These are phyloP conservation scores for Koerneria pararmatus DNA, from an alignment of 2,888 invertebrate species.

Conservation along the genomic window DNA sequence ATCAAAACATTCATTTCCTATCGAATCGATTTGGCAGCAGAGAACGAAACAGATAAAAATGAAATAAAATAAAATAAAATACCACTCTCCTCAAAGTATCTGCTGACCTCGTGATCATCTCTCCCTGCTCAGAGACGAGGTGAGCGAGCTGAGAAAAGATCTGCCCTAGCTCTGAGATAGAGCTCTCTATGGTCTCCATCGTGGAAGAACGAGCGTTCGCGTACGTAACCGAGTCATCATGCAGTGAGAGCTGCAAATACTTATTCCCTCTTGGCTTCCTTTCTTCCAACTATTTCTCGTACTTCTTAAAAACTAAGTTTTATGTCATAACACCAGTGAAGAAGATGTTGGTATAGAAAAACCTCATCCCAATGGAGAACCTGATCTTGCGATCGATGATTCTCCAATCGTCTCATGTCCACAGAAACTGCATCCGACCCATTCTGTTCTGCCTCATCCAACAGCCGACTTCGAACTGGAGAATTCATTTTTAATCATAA, in stretches of 20 bases:
- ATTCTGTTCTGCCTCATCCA: slow-evolving; percentile 62
- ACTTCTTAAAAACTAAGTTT: slow-evolving; percentile 9
- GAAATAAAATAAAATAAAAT: too few relatives aligned
- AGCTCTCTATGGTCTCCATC: slow-evolving; percentile 98
- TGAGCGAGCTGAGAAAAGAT: slow-evolving; percentile 72
- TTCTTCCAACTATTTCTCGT: slow-evolving; percentile 15
- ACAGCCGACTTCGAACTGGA: slow-evolving; percentile 64
- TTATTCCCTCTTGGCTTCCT: slow-evolving; percentile 38
- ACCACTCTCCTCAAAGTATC: too few relatives aligned
- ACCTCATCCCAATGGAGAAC: too few relatives aligned
- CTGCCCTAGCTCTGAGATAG: slow-evolving; percentile 95
- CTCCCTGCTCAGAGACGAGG: slow-evolving; percentile 97
- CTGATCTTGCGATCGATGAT: slow-evolving; percentile 39
- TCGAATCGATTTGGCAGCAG: too few relatives aligned
- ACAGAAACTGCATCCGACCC: slow-evolving; percentile 74
- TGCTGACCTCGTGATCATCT: slow-evolving; percentile 68
- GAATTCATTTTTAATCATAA: slow-evolving; percentile 20
- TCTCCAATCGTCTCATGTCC: slow-evolving; percentile 72
- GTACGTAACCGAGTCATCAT: slow-evolving; percentile 83
- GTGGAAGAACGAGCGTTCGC: slow-evolving; percentile 88
- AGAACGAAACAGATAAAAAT: too few relatives aligned
- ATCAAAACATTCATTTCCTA: too few relatives aligned
- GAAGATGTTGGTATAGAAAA: too few relatives aligned
- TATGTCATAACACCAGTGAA: too few relatives aligned
- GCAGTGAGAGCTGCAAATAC: slow-evolving; percentile 68